Evolutionary conservation across 1,140 invertebrate genomes (phyloP), one percentile per base, ranked within the genome.

Genomic region (Maconellicoccus hirsutus): DNA sequence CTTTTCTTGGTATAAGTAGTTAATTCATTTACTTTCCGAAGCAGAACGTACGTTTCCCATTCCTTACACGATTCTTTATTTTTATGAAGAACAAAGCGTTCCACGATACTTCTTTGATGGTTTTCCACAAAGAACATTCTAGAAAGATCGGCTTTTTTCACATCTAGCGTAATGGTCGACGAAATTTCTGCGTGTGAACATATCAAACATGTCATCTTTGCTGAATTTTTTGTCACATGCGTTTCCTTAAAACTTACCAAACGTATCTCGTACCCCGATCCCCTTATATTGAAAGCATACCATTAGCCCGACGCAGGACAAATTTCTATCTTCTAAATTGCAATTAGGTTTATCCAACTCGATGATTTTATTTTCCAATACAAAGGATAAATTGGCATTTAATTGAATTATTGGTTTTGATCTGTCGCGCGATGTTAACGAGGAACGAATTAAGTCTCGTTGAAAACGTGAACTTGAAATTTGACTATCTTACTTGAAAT

Each of bases 351-450:
- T 8, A 25, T 94, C 89, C 59, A 98, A n/a, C n/a, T n/a, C n/a
- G n/a, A 79, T 16, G 87, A 88, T 63, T 96, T 89, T 72, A 89
- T 80, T 76, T 93, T 92, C 8, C n/a, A 85, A 85, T 29, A 80
- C 76, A 75, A 91, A 90, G 71, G 80, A 80, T 0, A 96, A 84
- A 59, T 83, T 86, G 0, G 91, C 86, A 74, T 87, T 85, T 72
- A 98, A 86, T 72, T 90, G 88, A 7, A 97, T 92, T 0, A 98
- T 93, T 0, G 96, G 94, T 29, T 92, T 85, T 0, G 94, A 85
- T 75, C 91, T 89, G 74, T 33, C 78, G 74, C 6, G 3, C 10
- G 29, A 33, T 33, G 4, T n/a, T n/a, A n/a, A n/a, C n/a, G n/a
- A n/a, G n/a, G n/a, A n/a, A n/a, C n/a, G n/a, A n/a, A n/a, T n/a